A percentile compares a stretch with the other conserved stretches of the same genome.
Conservation (phyloP, 2,113 vertebrate species). For the Madoqua kirkii region DNA sequence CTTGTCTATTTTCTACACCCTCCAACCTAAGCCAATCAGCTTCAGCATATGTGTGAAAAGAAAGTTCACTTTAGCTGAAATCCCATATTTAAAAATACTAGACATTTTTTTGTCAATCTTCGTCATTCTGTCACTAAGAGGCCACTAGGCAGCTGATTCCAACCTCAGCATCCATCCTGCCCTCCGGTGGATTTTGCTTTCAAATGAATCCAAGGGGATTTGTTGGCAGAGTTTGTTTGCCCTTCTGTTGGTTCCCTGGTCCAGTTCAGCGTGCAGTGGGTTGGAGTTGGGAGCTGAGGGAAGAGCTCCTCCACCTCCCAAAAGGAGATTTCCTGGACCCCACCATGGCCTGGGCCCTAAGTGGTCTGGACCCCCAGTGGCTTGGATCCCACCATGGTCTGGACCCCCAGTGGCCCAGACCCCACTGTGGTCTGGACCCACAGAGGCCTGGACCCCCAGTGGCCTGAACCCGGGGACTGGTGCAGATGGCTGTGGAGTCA, state of each 20-base stretch:
- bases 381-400: accelerated
- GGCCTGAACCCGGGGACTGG: neutral
- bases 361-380: no score
- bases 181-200: neutral
- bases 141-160: neutral
- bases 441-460: no score
- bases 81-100: neutral
- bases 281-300: neutral
- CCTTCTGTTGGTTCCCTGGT: neutral
- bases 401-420: no score
- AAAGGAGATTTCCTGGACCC: neutral
- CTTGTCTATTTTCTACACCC: neutral
- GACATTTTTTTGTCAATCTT: neutral
- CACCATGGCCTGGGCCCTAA: accelerated
- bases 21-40: neutral
- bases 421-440: accelerated
- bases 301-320: neutral
- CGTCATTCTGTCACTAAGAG: neutral
- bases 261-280: accelerated
- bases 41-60: neutral
- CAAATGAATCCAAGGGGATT: neutral
- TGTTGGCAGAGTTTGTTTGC: neutral
- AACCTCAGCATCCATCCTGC: neutral
- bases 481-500: neutral
- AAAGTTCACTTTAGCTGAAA: neutral